Percentiles rank a stretch among this genome's conserved stretches.
Evolutionary conservation across 2,888 invertebrate genomes (phyloP).

Genomic region (Dasypogon diadema): DNA sequence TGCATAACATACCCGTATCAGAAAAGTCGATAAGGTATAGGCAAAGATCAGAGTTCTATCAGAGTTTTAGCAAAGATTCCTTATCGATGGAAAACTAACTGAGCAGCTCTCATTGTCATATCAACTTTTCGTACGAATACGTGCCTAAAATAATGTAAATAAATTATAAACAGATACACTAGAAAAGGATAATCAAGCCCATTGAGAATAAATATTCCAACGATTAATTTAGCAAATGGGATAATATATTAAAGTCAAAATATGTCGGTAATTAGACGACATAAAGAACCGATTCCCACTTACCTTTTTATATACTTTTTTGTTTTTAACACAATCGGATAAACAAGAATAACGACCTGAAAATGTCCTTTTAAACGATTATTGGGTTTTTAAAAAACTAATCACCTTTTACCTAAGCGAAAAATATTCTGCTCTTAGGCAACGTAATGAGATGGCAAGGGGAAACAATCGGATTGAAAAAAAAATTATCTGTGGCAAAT

Average conservation of each 20-base stretch:
- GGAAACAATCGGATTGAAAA: too few species aligned
- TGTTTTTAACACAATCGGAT: conserved; percentile 1
- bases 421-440: too few species aligned
- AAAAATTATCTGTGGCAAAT: too few species aligned
- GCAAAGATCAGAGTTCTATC: too few species aligned
- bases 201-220: conserved; percentile 13
- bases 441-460: too few species aligned
- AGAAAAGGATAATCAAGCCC: conserved; percentile 30
- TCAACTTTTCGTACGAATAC: conserved; percentile 14
- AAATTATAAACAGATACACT: conserved; percentile 15
- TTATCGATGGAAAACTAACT: too few species aligned
- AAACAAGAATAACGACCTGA: conserved; percentile 25
- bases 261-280: conserved; percentile 27
- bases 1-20: neutral
- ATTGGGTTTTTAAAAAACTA: too few species aligned
- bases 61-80: too few species aligned
- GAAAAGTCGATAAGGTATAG: too few species aligned
- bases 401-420: too few species aligned
- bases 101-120: too few species aligned
- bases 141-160: neutral
- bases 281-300: conserved; percentile 26
- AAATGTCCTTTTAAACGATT: neutral
- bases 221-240: conserved; percentile 23
- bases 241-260: conserved; percentile 21
- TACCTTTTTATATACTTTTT: conserved; percentile 29